Percentiles rank a stretch among this genome's conserved stretches.
Evolutionary conservation across 2,888 invertebrate species (phyloP).

Genomic region (Diloba caeruleocephala): DNA sequence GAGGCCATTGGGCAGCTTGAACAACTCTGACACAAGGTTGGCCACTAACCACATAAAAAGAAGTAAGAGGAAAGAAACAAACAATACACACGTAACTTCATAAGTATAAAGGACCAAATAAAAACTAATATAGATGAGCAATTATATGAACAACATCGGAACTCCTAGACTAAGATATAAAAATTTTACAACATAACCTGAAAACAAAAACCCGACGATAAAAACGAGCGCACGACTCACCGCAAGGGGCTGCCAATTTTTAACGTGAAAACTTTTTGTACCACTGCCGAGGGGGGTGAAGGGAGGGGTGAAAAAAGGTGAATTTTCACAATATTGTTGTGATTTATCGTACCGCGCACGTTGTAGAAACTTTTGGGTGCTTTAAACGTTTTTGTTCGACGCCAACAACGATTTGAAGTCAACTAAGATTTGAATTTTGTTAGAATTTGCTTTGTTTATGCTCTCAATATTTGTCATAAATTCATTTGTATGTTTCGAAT

Average conservation of each 20-base stretch:
- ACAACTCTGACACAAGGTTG: too few species aligned
- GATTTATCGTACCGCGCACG: constrained; percentile 69
- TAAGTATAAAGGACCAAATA: constrained; percentile 6
- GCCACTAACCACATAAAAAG: too few species aligned
- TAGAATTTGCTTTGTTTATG: constrained; percentile 34
- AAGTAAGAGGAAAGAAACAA: too few species aligned
- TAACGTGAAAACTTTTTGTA: constrained; percentile 68
- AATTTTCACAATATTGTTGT: constrained; percentile 74
- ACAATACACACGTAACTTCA: too few species aligned
- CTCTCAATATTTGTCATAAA: constrained; percentile 22
- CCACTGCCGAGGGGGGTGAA: constrained; percentile 37
- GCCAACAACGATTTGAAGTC: constrained; percentile 61
- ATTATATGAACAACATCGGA: constrained; percentile 30
- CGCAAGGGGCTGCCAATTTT: constrained; percentile 72
- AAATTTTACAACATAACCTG: constrained; percentile 38
- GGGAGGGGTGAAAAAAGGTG: constrained; percentile 54
- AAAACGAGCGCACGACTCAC: constrained; percentile 56
- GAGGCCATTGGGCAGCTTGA: too few species aligned
- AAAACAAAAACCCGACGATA: constrained; percentile 47
- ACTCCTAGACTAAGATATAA: constrained; percentile 22
- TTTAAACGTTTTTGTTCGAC: constrained; percentile 56
- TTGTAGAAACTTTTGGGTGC: constrained; percentile 60
- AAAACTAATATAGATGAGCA: constrained; percentile 21
- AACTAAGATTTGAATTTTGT: constrained; percentile 40
- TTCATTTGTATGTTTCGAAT: constrained; percentile 26